Evolutionary conservation across 2,113 vertebrate genomes (phyloP).

Genomic region (Perognathus longimembris): DNA sequence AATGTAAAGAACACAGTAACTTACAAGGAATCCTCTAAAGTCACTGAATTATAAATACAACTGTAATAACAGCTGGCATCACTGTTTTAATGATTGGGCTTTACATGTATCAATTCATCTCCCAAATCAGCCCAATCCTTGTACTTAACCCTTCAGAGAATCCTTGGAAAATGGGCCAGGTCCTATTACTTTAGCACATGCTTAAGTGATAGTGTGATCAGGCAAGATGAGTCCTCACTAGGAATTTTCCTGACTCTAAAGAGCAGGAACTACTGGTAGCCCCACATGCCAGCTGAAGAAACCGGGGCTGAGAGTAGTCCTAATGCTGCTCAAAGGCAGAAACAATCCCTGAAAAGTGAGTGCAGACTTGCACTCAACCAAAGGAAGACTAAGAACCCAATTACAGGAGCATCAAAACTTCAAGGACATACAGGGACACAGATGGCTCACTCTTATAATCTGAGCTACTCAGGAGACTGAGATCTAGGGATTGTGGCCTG

Average conservation of each 20-base stretch:
- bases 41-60: background rate
- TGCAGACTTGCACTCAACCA: background rate
- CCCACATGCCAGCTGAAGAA: background rate
- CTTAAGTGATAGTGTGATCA: background rate
- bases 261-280: background rate
- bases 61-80: background rate
- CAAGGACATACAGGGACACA: background rate
- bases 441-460: no score
- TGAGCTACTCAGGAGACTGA: no score
- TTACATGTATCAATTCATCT: background rate
- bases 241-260: background rate
- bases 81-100: background rate
- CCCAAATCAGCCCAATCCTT: background rate
- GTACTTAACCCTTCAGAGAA: background rate
- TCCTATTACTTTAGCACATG: background rate
- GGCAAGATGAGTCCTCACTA: no score
- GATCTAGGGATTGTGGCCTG: no score
- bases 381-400: background rate
- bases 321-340: background rate
- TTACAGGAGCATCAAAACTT: background rate
- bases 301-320: background rate
- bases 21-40: background rate
- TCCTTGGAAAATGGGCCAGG: background rate
- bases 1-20: background rate
- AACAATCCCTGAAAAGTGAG: background rate